Evolutionary conservation across 2,888 invertebrate species (phyloP), one percentile per base, ranked within the genome.

Genomic region (Coecobrya sp.): DNA sequence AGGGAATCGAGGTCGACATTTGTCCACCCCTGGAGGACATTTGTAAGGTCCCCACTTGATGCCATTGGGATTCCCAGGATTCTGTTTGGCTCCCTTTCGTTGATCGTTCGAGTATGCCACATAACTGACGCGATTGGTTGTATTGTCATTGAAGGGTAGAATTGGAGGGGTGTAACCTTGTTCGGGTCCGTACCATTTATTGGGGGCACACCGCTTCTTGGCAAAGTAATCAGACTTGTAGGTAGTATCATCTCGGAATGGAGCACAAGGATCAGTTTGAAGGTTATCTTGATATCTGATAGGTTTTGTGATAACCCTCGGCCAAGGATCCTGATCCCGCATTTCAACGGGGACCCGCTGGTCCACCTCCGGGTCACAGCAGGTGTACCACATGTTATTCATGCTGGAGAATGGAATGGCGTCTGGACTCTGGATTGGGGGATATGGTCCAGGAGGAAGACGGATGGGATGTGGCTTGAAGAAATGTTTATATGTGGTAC

Each of bases 281-380:
- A 94, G 65, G 85, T 94, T 94, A 62, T 94, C 94, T 62, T 94
- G 93, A 45, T 94, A 94, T 36, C 85, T 86, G 19, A 94, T 93
- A 1, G 92, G 94, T 30, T 91, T 86, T 13, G 91, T 89, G 19
- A 92, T 86, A 0, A 94, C 94, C 16, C 86, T 89, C 5, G 94
- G 94, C 94, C 94, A 94, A n/a, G 94, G 94, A 68, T 94, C 94
- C 82, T 86, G 81, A 85, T 94, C 94, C 36, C 92, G 87, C 93
- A 94, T 85, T 79, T 93, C 94, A 10, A 94, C 94, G 0, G 94
- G 94, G 0, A 91, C 82, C 16, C 86, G 49, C 86, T 94, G 94
- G 65, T 94, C 92, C 1, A 94, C 93, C 52, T 62, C 86, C 0
- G 94, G 94, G n/a, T 94, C 94, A 22, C 92, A 91, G 62, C 94